phyloP scores from a whole-genome alignment of 1,140 invertebrate genomes.

The Drosophila willistoni region DNA sequence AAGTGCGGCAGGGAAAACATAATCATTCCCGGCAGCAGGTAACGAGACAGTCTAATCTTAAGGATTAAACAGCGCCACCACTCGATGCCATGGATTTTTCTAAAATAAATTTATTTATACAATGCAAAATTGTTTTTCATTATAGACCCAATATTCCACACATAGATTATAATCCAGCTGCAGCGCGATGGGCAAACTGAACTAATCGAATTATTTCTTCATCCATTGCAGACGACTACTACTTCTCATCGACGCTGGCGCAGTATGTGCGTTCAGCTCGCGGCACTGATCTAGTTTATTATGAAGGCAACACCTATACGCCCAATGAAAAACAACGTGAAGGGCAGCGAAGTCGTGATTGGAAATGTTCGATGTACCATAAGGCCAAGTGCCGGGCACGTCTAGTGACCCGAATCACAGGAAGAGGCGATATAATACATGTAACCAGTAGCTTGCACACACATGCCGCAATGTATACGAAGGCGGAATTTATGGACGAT shows the following conservation, averaged over 20 bases:
- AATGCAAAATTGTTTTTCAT: slow-evolving; percentile 56
- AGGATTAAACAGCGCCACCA: slow-evolving; percentile 23
- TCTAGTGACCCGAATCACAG: slow-evolving; percentile 57
- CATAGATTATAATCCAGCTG: slow-evolving; percentile 11
- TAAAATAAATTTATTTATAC: slow-evolving; percentile 52
- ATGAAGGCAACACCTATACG: slow-evolving; percentile 77
- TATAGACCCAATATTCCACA: slow-evolving; percentile 57
- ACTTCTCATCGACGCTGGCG: slow-evolving; percentile 27
- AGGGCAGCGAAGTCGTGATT: slow-evolving; percentile 70
- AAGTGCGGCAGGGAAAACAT: slow-evolving; percentile 55
- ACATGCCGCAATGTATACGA: slow-evolving; percentile 55
- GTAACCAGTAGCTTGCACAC: slow-evolving; percentile 65
- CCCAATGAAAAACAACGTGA: slow-evolving; percentile 75
- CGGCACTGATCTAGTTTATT: slow-evolving; percentile 74
- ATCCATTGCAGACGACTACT: slow-evolving; percentile 24
- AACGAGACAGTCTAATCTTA: slow-evolving; percentile 2
- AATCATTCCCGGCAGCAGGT: slow-evolving; percentile 53
- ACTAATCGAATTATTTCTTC: neutral
- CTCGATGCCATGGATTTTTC: slow-evolving; percentile 18
- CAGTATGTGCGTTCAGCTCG: slow-evolving; percentile 74
- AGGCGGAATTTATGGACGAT: slow-evolving; percentile 9
- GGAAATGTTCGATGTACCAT: slow-evolving; percentile 83
- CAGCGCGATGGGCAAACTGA: slow-evolving; percentile 16
- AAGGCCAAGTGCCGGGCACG: slow-evolving; percentile 78
- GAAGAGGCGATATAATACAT: slow-evolving; percentile 64